Base-by-base conservation (phyloP, 1,140 invertebrate genomes). In the Pseudomyrmex gracilis region DNA sequence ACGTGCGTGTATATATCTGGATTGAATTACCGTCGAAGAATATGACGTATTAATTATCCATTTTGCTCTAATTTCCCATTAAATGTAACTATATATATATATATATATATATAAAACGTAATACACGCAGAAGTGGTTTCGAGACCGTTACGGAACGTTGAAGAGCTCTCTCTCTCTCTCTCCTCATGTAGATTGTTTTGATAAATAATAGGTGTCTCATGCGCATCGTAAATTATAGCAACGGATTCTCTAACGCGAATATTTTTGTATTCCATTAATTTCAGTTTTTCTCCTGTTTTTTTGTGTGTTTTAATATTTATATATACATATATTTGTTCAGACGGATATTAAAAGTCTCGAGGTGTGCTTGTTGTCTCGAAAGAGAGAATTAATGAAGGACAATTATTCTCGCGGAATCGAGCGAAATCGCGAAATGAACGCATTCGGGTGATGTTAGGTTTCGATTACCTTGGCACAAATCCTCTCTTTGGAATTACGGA, bases 381-480 rank as follows among this genome's bases (percentile, higher is more conserved):
- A 24, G 8, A 43, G 7, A 61, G 55, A 10, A 55, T 57, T 77
- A 64, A 55, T 20, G 63, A 17, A 22, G 20, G 17, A 9, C 13
- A 34, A 55, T 61, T 61, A n/a, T n/a, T n/a, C n/a, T 43, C 43
- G 13, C 34, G 34, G 34, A 55, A 57, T 57, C 49, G 49, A 34
- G 55, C 22, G 57, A 60, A 60, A 58, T 34, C 57, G 9, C n/a
- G 10, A 22, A 49, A 67, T 53, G 63, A 68, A 73, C 53, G 66
- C 57, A 24, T 34, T 73, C n/a, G 71, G 66, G 45, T 73, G 71
- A 66, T 80, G 83, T 84, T 83, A 82, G 60, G 51, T 87, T 87
- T 87, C 73, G 82, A 73, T 45, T 78, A 87, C 85, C 86, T 87
- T 78, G 80, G 73, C 82, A 87, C 82, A 87, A 67, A 84, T 87